Base-by-base conservation (phyloP, 1,140 invertebrate species). In the Tribolium castaneum region DNA sequence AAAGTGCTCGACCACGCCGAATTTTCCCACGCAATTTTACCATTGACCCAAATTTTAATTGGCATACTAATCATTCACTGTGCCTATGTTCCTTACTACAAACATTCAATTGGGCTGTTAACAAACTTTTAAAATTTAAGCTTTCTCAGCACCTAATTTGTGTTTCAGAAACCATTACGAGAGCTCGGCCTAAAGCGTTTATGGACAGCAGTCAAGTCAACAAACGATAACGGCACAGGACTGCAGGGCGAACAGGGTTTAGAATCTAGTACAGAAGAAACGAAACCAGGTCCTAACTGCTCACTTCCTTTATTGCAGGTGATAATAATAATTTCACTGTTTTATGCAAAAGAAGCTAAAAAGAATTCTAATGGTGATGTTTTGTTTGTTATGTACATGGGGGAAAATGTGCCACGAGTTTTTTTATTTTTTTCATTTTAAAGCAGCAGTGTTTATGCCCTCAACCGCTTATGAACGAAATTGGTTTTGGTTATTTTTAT, bases 281-380 rank as follows among this genome's bases (percentile, higher is more conserved):
- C 74, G 10, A 85, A 84, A 80, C 75, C 81, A 1, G 81, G 70
- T 39, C 82, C 84, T 5, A 88, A 89, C 78, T 90, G 89, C 83
- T 90, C 90, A 19, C 85, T 93, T 78, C 92, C 92, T 4, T 82
- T 92, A 75, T 84, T 92, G 35, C 91, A 92, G 83, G 90, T 93
- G 87, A 25, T 30, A 59, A 59, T 30, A 22, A 30, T 22, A n/a
- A 59, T 59, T 19, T 59, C 6, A 52, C 16, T 52, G 10, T 19
- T 19, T 52, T 13, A 14, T 45, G 39, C 9, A 45, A 45, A 45
- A 9, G 2, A 0, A 2, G 39, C 7, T 45, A 9, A 45, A 3
- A 45, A 45, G 39, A 9, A 45, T 39, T 39, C 9, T 39, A 39
- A 39, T 1, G 9, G 7, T 45, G 2, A n/a, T 45, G 9, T 9